phyloP scores from a whole-genome alignment of 2,113 vertebrate species.

The Caranx melampygus region DNA sequence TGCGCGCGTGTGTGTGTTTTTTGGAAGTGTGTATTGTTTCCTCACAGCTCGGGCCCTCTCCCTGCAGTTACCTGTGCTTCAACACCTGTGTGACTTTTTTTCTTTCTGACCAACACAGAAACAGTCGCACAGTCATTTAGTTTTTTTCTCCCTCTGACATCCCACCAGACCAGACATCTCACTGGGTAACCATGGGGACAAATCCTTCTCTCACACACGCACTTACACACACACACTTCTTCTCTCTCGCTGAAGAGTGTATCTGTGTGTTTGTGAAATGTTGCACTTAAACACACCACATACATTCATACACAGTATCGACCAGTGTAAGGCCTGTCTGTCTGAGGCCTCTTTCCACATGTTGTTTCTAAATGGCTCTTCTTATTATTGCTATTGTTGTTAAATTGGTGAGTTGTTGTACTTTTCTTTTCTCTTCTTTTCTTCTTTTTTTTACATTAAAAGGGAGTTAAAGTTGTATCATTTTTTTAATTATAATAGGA shows the following conservation, averaged over 20 bases:
- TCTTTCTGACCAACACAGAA: constrained; percentile 22
- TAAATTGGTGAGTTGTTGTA: constrained; percentile 76
- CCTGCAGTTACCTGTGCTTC: constrained; percentile 44
- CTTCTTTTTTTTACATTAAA: constrained; percentile 76
- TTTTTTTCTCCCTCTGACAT: constrained; percentile 2
- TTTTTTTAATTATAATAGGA: constrained; percentile 63
- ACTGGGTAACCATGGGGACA: constrained; percentile 63
- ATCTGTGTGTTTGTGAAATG: constrained; percentile 52
- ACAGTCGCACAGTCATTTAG: constrained; percentile 14
- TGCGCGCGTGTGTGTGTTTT: constrained; percentile 9
- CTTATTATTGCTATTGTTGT: constrained; percentile 82
- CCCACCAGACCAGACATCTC: constrained; percentile 57
- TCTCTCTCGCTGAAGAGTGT: constrained; percentile 35
- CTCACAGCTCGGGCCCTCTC: constrained; percentile 21
- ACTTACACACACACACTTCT: constrained; percentile 30
- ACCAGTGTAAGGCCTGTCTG: constrained; percentile 63
- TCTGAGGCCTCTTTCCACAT: constrained; percentile 72
- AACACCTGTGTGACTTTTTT: constrained; percentile 31
- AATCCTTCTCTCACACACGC: constrained; percentile 50
- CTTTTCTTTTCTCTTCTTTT: constrained; percentile 45
- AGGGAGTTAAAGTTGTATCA: constrained; percentile 78
- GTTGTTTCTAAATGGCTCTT: constrained; percentile 84
- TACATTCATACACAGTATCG: constrained; percentile 65
- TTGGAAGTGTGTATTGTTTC: constrained; percentile 42
- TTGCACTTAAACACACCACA: constrained; percentile 71